These are phyloP conservation scores for Synergus itoensis DNA, from an alignment of 2,888 invertebrate species.

Conservation along the genomic window DNA sequence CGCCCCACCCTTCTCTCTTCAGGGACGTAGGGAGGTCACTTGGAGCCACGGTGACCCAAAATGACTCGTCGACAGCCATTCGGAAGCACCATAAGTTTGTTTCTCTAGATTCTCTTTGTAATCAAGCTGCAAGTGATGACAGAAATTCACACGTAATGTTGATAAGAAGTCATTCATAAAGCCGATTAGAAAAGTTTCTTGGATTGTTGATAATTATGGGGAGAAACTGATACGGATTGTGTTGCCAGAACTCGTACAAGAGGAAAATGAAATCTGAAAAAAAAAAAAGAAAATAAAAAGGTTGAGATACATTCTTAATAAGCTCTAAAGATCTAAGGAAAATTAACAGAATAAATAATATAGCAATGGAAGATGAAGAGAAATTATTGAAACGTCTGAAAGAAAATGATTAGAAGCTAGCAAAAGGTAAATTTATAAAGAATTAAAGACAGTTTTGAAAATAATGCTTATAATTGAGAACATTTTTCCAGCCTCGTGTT, in stretches of 20 bases:
- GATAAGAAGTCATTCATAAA: constrained; percentile 38
- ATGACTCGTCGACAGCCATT: background rate
- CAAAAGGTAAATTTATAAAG: background rate
- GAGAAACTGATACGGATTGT: constrained; percentile 12
- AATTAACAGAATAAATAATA: background rate
- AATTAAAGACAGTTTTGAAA: background rate
- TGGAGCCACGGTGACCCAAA: constrained; percentile 34
- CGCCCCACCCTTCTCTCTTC: constrained; percentile 20
- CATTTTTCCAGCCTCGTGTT: background rate
- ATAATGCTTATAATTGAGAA: background rate
- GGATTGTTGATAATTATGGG: constrained; percentile 20
- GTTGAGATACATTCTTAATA: constrained; percentile 1
- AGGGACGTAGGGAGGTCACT: constrained; percentile 39
- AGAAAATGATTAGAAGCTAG: background rate
- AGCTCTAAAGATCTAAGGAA: background rate
- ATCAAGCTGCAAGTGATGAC: constrained; percentile 12
- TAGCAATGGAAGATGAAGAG: background rate
- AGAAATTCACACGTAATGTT: constrained; percentile 28
- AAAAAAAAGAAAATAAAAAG: background rate
- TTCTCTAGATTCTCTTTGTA: constrained; percentile 3
- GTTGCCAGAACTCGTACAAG: background rate
- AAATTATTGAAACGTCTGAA: background rate
- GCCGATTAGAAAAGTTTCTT: constrained; percentile 13
- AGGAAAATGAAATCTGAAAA: background rate
- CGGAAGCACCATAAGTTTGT: constrained; percentile 33